Base-by-base conservation (phyloP, 1,140 invertebrate genomes). In the Megalonaias nervosa region DNA sequence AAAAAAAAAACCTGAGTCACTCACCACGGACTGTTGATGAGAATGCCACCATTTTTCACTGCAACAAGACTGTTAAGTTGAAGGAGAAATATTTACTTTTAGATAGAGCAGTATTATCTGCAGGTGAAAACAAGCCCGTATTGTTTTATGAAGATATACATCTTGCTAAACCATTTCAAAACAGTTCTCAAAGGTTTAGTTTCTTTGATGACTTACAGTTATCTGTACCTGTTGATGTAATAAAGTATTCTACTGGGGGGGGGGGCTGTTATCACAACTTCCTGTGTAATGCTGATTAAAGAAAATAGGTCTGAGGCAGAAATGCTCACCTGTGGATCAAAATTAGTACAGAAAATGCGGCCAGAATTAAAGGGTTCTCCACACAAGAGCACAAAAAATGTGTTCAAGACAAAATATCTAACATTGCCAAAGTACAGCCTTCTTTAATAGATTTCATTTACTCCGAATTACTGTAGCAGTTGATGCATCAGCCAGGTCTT, bases 71-170 rank as follows among this genome's bases (percentile, higher is more conserved):
- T 13, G n/a, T 68, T 59, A 58, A 59, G 14, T 56, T 66, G 11
- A 12, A 74, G 15, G 64, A 74, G 4, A 66, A 58, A 67, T 74
- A 74, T 38, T 67, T 57, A 31, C 17, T 74, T 13, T 67, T 74
- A 67, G 64, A 74, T 57, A 14, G 19, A 17, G 55, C 21, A 26
- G 48, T 74, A 5, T 31, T 17, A 15, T 58, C 16, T 57, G 64
- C 56, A 23, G 56, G 57, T 15, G 31, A 31, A 31, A 14, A 23
- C 2, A 31, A 68, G 1, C 59, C 65, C 31, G 55, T 81, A 17
- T 57, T 75, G 2, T 79, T 73, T 76, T 56, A 79, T 79, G 71
- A 79, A 71, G 23, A 19, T 15, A 19, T 69, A 14, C 80, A 81
- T 67, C 21, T 81, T 26, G 65, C 62, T 19, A 14, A 69, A 38